Conservation (phyloP, 2,113 vertebrate species). For the Hippocampus guttulatus region DNA sequence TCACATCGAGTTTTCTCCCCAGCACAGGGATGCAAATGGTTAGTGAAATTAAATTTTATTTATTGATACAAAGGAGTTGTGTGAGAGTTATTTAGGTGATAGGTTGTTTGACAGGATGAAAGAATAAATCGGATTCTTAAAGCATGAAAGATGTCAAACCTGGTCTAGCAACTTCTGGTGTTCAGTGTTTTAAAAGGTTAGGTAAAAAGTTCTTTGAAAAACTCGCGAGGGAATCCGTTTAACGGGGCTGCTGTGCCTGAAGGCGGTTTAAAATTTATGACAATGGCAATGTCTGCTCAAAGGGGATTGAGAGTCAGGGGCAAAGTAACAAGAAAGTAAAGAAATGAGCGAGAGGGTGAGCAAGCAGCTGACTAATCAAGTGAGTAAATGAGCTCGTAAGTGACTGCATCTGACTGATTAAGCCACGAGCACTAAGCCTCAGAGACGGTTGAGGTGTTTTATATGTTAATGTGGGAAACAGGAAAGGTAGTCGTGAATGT, state of each 20-base stretch:
- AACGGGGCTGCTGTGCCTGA: not conserved
- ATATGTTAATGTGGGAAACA: constrained; percentile 51
- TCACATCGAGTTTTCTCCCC: too few species aligned
- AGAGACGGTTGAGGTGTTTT: constrained; percentile 39
- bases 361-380: constrained; percentile 48
- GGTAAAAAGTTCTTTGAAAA: not conserved
- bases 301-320: not conserved
- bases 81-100: not conserved
- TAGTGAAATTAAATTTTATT: not conserved
- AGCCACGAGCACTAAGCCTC: constrained; percentile 37
- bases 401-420: constrained; percentile 47
- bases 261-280: not conserved
- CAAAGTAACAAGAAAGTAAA: constrained; percentile 2
- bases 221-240: not conserved
- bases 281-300: not conserved
- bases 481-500: constrained; percentile 32
- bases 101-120: not conserved
- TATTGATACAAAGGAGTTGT: not conserved
- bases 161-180: not conserved
- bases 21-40: not conserved
- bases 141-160: not conserved
- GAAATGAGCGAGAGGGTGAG: constrained; percentile 16
- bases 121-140: not conserved
- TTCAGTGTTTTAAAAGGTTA: not conserved
- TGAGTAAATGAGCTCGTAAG: constrained; percentile 47